Conservation (phyloP, 2,113 vertebrate genomes). For the Accipiter virgatus region DNA sequence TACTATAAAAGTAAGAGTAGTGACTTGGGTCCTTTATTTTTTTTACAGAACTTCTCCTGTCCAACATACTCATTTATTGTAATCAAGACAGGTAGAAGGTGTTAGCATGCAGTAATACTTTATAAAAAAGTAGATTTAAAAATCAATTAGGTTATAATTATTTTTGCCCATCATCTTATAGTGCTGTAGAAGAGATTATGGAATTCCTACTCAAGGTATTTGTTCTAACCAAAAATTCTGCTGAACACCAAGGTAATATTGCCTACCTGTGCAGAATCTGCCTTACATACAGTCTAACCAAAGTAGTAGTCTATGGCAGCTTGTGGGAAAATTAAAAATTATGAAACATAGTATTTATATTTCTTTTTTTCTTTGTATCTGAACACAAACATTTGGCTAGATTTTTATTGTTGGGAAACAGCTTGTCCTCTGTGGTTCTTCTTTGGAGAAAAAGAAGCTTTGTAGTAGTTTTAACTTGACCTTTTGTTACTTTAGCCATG, state of each 20-base stretch:
- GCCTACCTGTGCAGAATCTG: not conserved
- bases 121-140: not conserved
- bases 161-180: not conserved
- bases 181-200: not conserved
- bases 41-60: not conserved
- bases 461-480: not conserved
- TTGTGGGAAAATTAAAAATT: not conserved
- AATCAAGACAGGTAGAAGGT: not conserved
- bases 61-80: not conserved
- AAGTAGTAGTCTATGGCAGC: not conserved
- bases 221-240: not conserved
- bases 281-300: not conserved
- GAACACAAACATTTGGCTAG: not conserved
- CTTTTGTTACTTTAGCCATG: slow-evolving; percentile 79
- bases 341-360: not conserved
- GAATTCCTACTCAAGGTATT: not conserved
- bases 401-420: not conserved
- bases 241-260: not conserved
- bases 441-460: not conserved
- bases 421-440: not conserved
- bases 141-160: not conserved
- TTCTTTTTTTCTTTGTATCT: not conserved
- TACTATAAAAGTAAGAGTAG: not conserved
- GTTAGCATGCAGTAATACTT: not conserved
- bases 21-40: not conserved